These are phyloP conservation scores for Axinella damicornis DNA, from an alignment of 37 sponge, comb jelly and placozoan species.

Conservation along the genomic window DNA sequence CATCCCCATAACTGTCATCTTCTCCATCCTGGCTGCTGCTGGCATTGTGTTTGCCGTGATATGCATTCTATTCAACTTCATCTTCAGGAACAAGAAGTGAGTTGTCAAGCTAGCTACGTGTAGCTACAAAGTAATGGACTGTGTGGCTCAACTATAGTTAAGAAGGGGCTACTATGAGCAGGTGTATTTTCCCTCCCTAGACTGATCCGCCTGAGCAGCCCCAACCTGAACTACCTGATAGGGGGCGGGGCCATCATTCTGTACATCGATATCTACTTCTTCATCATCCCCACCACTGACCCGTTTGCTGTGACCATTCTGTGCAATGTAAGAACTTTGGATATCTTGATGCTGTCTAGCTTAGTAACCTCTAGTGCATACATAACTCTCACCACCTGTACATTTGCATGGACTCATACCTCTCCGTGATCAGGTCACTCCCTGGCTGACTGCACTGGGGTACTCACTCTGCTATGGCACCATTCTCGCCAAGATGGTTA, in stretches of 20 bases:
- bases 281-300: neutral
- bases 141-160: too few relatives aligned
- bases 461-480: slow-evolving; percentile 42
- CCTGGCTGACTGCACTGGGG: slow-evolving; percentile 28
- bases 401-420: neutral
- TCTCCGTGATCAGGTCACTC: neutral
- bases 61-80: slow-evolving; percentile 26
- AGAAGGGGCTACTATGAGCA: too few relatives aligned
- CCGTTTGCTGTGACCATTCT: neutral
- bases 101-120: too few relatives aligned
- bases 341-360: too few relatives aligned
- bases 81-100: slow-evolving; percentile 18
- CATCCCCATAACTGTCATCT: slow-evolving; percentile 10
- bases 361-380: too few relatives aligned
- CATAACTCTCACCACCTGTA: too few relatives aligned
- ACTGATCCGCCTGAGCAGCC: slow-evolving; percentile 18
- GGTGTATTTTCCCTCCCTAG: neutral
- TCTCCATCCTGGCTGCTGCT: neutral
- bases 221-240: slow-evolving; percentile 40
- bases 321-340: slow-evolving; percentile 47
- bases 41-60: slow-evolving; percentile 32
- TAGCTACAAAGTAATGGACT: too few relatives aligned
- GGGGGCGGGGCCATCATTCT: slow-evolving; percentile 26
- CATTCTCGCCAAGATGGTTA: slow-evolving; percentile 33
- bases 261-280: slow-evolving; percentile 6